Base-by-base conservation (phyloP, 1,140 invertebrate species). In the Hermetia illucens region DNA sequence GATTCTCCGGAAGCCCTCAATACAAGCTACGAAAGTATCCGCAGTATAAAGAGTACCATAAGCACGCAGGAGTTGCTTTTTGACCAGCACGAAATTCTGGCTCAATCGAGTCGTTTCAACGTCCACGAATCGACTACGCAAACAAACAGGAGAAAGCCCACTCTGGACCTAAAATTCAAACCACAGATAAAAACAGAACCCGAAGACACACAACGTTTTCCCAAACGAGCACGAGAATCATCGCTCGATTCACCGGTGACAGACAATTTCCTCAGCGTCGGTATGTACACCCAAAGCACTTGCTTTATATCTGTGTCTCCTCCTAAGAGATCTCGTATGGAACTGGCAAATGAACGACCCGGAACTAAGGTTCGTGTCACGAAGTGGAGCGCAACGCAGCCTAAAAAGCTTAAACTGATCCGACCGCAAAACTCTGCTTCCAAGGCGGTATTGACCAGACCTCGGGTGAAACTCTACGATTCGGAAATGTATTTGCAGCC, bases 41-140 rank as follows among this genome's bases (percentile, higher is more conserved):
- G n/a, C n/a, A n/a, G n/a, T n/a, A 31, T 30, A 4, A 15, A 19
- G n/a, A 60, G 56, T 31, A 31, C 41, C 4, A 33, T 45, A 3
- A 49, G 52, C 1, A 48, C 51, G 12, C 37, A 41, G 1, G 58
- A 58, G 36, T 32, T 58, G 10, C 31, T 41, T 0, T 61, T 61
- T 22, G 49, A 55, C 27, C 52, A 60, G n/a, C 41, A 45, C 24
- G 58, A 61, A 34, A 60, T 60, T 25, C 40, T 54, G 8, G 58
- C 58, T 9, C 55, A 58, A 43, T 58, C 57, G 1, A 60, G 57
- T 44, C 47, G 53, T 6, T 58, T 53, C 3, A 58, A 61, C 47
- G 24, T 61, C 4, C 47, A 60, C 39, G 57, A 61, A 38, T 36
- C 56, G n/a, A n/a, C n/a, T n/a, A n/a, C n/a, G n/a, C n/a, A n/a